These are phyloP conservation scores for Macroglossus sobrinus DNA, from an alignment of 2,113 vertebrate species.

Conservation along the genomic window DNA sequence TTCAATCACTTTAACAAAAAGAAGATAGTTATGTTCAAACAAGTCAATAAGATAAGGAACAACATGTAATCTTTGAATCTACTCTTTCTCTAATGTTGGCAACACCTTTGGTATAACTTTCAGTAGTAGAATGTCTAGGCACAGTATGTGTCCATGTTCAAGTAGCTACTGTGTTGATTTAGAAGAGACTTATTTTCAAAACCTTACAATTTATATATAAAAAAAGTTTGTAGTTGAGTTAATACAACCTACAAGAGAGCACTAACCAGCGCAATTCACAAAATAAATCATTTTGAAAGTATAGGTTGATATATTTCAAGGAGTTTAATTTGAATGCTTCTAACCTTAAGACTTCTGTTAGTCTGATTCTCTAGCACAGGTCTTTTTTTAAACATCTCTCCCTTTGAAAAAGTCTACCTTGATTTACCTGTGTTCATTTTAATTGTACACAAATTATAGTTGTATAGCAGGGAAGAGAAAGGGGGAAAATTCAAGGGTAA, in stretches of 20 bases:
- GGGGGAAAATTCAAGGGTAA: background rate
- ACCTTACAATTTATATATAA: background rate
- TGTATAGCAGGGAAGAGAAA: background rate
- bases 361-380: background rate
- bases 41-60: background rate
- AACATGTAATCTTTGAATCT: background rate
- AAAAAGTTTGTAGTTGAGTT: background rate
- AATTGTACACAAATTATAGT: background rate
- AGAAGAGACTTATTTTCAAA: background rate
- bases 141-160: background rate
- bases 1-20: background rate
- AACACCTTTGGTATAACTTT: background rate
- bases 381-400: background rate
- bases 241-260: background rate
- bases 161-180: background rate
- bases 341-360: background rate
- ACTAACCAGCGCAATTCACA: background rate
- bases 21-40: background rate
- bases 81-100: background rate
- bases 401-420: background rate
- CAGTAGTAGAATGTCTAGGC: background rate
- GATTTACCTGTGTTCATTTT: conserved; percentile 39
- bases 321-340: conserved; percentile 7
- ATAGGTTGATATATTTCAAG: background rate
- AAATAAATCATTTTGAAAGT: background rate